Evolutionary conservation across 2,797 vertebrate genomes (phyloP), one percentile per base, ranked within the genome.

Genomic region (Danio kyathit): DNA sequence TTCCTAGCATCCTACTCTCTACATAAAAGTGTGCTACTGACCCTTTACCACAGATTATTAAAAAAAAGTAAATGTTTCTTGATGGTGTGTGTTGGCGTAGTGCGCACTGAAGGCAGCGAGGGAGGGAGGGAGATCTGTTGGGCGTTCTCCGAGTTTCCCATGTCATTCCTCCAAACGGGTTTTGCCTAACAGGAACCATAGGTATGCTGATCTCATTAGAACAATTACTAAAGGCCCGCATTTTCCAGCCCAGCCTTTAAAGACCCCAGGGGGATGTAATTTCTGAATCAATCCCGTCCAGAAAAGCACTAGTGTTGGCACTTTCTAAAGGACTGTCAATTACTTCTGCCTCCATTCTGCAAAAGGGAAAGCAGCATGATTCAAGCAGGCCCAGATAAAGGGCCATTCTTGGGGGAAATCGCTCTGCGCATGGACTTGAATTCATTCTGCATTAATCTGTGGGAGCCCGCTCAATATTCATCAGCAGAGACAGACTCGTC

Each of bases 301-400:
- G 74, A 76, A 80, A 75, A 83, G 51, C 89, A 88, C 86, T 85
- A 91, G 86, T 92, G 92, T 93, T 91, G 89, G 89, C 90, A 84
- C 76, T 91, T 95, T 95, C 89, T 94, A 93, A 95, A 95, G 94
- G 89, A 90, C 91, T 90, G 88, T 94, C 94, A 95, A 90, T 95
- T 94, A 93, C 89, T 85, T 90, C 91, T 78, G 88, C 88, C 89
- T 94, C 89, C 89, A 87, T 88, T 94, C 88, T 93, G 92, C 91
- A 88, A 92, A 86, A 92, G 29, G 92, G 92, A 93, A 95, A 93
- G 91, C 93, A 95, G 91, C 87, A 87, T 92, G 93, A 95, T 95
- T 96, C 95, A 96, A 95, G 91, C 89, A 90, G 92, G 90, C 91
- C 93, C 91, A 93, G 93, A 93, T 92, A 95, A 95, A 95, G 91